Conservation (phyloP, 2,797 vertebrate species). For the Myotis vivesi region DNA sequence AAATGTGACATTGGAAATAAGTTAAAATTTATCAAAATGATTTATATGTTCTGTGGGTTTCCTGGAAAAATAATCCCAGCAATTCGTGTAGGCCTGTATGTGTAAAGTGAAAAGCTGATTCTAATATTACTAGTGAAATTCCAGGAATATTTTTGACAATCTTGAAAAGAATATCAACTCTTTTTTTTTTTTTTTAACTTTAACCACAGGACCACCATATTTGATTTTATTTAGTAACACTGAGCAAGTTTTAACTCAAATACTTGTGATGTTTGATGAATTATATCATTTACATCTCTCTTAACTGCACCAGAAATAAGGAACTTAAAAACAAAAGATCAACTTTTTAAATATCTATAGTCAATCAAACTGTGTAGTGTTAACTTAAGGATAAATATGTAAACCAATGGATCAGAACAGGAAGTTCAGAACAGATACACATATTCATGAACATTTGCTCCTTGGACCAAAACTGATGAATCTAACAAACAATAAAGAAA, state of each 20-base stretch:
- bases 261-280: background rate
- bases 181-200: background rate
- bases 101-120: background rate
- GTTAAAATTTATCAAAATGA: background rate
- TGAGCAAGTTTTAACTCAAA: conserved; percentile 51
- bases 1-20: background rate
- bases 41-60: background rate
- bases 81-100: background rate
- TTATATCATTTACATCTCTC: background rate
- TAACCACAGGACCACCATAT: background rate
- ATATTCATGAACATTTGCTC: background rate
- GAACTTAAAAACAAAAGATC: background rate
- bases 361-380: background rate
- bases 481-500: background rate
- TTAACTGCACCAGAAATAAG: background rate
- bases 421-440: background rate
- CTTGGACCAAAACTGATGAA: background rate
- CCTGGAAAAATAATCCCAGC: background rate
- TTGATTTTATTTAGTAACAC: conserved; percentile 58
- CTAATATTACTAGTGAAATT: background rate
- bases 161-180: background rate
- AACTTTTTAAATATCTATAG: background rate
- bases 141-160: background rate
- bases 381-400: background rate
- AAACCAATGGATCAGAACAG: background rate